These are phyloP conservation scores for Battus philenor DNA, from an alignment of 1,140 invertebrate genomes.

Conservation along the genomic window DNA sequence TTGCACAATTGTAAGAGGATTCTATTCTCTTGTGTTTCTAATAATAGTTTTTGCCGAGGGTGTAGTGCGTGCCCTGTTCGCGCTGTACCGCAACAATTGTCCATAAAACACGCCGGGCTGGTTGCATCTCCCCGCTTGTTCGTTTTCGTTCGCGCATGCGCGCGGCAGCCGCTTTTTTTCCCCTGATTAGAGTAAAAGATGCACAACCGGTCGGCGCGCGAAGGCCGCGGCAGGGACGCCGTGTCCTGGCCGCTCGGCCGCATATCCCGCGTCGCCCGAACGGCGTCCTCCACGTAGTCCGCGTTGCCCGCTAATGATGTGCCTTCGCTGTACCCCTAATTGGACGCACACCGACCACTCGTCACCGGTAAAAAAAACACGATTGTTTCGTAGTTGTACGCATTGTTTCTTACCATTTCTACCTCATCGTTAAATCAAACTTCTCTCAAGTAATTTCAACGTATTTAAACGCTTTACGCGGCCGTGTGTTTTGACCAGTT, in stretches of 20 bases:
- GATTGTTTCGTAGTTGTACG: too few species aligned
- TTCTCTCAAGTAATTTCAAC: constrained; percentile 22
- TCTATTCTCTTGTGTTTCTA: too few species aligned
- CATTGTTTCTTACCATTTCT: constrained; percentile 41
- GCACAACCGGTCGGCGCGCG: constrained; percentile 61
- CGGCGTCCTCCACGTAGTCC: constrained; percentile 16
- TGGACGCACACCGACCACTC: constrained; percentile 47
- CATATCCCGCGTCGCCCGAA: constrained; percentile 23
- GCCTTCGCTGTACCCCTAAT: constrained; percentile 60
- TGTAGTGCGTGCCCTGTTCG: constrained; percentile 17
- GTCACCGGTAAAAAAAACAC: constrained; percentile 54
- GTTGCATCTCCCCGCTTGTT: constrained; percentile 57
- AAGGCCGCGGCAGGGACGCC: constrained; percentile 54
- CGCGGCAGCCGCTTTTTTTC: constrained; percentile 50
- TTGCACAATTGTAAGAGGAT: too few species aligned
- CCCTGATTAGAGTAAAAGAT: constrained; percentile 72
- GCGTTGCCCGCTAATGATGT: constrained; percentile 58
- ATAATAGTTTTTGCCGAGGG: too few species aligned
- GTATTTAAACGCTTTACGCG: too few species aligned
- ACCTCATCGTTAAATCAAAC: constrained; percentile 23
- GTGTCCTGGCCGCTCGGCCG: constrained; percentile 27
- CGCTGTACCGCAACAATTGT: constrained; percentile 51
- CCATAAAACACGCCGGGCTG: constrained; percentile 60
- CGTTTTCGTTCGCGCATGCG: constrained; percentile 64
- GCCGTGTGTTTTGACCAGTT: too few species aligned